Conservation (phyloP, 1,140 invertebrate genomes). For the Dryas iulia region DNA sequence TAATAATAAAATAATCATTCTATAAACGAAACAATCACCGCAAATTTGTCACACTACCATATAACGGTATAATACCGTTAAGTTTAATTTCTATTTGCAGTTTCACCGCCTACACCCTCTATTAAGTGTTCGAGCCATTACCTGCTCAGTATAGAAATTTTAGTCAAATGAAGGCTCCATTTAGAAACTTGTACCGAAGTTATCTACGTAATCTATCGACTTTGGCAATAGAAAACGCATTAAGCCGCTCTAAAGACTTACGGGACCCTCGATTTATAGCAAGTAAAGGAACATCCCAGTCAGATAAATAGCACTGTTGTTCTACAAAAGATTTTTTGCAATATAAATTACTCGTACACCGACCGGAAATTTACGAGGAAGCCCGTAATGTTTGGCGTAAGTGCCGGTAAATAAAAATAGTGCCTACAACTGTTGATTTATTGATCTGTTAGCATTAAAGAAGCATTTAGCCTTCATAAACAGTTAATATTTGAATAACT, state of each 20-base stretch:
- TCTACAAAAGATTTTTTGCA: constrained; percentile 13
- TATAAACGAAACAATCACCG: not conserved
- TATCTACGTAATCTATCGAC: constrained; percentile 54
- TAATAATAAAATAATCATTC: no score
- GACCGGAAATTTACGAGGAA: constrained; percentile 3
- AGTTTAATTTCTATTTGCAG: not conserved
- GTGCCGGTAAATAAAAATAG: constrained; percentile 8
- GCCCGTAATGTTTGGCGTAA: not conserved
- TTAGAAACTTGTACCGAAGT: constrained; percentile 47
- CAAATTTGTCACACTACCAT: not conserved
- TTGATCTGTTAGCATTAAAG: not conserved
- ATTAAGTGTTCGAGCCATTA: constrained; percentile 1
- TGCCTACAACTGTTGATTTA: not conserved
- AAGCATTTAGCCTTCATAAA: not conserved
- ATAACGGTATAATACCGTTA: not conserved
- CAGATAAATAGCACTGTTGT: constrained; percentile 15
- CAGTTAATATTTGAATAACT: no score
- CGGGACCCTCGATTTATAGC: constrained; percentile 51
- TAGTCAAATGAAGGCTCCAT: constrained; percentile 48
- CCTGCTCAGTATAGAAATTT: constrained; percentile 6
- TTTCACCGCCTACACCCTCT: not conserved
- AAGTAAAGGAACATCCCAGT: not conserved
- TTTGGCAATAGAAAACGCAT: constrained; percentile 63
- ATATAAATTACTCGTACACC: not conserved
- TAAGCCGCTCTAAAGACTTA: constrained; percentile 51